These are phyloP conservation scores for Apostichopus californicus DNA, from an alignment of 35 echinoderm and acorn worm genomes.

Conservation along the genomic window DNA sequence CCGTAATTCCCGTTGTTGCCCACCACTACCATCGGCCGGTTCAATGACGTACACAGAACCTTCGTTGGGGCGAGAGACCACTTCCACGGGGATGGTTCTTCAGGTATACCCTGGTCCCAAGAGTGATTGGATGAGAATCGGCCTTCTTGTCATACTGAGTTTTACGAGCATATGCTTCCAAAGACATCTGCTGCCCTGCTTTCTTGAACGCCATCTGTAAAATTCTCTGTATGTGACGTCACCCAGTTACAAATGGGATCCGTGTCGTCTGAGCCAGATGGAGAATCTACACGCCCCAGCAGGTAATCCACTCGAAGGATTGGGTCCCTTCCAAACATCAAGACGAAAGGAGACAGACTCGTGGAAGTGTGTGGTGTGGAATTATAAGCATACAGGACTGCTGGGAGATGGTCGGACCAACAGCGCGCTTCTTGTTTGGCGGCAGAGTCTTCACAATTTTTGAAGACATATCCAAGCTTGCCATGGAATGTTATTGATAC, in stretches of 20 bases:
- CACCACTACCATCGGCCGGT: slow-evolving; percentile 43
- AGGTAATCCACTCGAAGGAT: slow-evolving; percentile 11
- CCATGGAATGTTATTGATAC: no score
- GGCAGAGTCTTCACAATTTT: neutral
- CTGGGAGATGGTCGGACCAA: neutral
- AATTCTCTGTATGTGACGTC: no score
- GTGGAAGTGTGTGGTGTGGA: slow-evolving; percentile 54
- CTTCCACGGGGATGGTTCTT: slow-evolving; percentile 17
- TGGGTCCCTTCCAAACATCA: slow-evolving; percentile 22
- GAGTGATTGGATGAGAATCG: neutral
- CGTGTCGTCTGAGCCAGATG: no score
- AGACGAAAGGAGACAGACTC: neutral
- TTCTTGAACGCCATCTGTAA: neutral
- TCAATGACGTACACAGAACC: slow-evolving; percentile 24
- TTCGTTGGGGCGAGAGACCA: slow-evolving; percentile 27
- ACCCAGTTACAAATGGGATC: no score
- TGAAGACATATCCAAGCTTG: no score
- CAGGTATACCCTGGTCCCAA: slow-evolving; percentile 52
- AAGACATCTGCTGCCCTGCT: slow-evolving; percentile 41
- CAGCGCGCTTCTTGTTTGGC: neutral
- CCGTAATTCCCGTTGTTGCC: neutral
- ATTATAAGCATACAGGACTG: no score
- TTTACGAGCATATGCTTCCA: slow-evolving; percentile 11
- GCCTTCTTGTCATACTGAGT: slow-evolving; percentile 31
- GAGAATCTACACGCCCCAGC: neutral